Evolutionary conservation across 2,797 vertebrate species (phyloP).

Genomic region (Geotrypetes seraphini): DNA sequence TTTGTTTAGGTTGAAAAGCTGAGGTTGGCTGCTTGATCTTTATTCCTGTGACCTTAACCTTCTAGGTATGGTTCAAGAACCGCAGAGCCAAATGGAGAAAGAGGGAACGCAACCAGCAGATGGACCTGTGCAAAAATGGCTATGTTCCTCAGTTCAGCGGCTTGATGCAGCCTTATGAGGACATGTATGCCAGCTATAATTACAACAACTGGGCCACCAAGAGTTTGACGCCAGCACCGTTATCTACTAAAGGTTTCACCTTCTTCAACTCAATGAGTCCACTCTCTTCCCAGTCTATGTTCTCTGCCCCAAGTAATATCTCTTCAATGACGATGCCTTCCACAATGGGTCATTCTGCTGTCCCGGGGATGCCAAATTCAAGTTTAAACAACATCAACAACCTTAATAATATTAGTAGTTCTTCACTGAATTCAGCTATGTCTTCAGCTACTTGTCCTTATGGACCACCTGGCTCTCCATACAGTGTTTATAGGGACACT

Average conservation of each 20-base stretch:
- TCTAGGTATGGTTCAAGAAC: slow-evolving; percentile 97
- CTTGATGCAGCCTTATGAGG: slow-evolving; percentile 93
- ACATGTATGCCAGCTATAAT: slow-evolving; percentile 91
- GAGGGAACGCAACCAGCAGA: slow-evolving; percentile 94
- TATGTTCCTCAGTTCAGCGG: slow-evolving; percentile 97
- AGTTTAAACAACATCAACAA: slow-evolving; percentile 94
- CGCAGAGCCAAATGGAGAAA: slow-evolving; percentile 95
- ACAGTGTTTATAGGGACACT: slow-evolving; percentile 95
- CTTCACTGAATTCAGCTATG: slow-evolving; percentile 89
- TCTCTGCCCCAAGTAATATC: slow-evolving; percentile 90
- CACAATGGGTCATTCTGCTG: slow-evolving; percentile 82
- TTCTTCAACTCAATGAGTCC: slow-evolving; percentile 98
- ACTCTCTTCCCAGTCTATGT: slow-evolving; percentile 92
- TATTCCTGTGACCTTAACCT: background rate
- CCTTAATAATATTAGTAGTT: slow-evolving; percentile 79
- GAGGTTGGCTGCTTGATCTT: background rate
- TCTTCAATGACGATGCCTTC: slow-evolving; percentile 96
- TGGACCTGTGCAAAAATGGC: slow-evolving; percentile 95
- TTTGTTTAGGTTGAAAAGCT: too few relatives aligned
- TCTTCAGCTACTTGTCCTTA: slow-evolving; percentile 86
- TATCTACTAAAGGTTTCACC: slow-evolving; percentile 94
- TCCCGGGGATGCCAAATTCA: slow-evolving; percentile 81
- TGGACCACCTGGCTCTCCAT: slow-evolving; percentile 83
- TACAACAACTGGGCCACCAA: slow-evolving; percentile 99
- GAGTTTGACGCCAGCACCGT: slow-evolving; percentile 78